Base-by-base conservation (phyloP, 92 coral and sea anemone species). In the Micromussa lordhowensis region DNA sequence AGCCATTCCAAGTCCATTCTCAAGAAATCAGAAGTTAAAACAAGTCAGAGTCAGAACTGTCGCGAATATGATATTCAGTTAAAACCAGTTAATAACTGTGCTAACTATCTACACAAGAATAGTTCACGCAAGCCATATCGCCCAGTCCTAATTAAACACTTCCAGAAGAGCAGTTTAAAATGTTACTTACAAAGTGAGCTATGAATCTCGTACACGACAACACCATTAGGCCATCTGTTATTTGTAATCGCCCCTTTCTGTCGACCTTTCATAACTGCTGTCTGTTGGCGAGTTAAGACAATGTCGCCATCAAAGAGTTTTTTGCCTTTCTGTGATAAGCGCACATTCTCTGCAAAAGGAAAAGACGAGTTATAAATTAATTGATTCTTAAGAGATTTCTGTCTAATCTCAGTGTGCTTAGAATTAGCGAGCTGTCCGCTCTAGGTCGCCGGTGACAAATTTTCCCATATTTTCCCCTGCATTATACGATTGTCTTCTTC, bases 221-320 rank as follows among this genome's bases (percentile, higher is more conserved):
- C 71, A 4, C 83, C 83, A 61, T 80, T 59, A 6, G 83, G 83
- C 83, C 83, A 80, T 80, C 83, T 80, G 11, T 6, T 80, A 4
- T 58, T 58, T 14, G 29, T 59, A 4, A 80, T 80, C 10, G 83
- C 58, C 9, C 72, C 83, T 80, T 29, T 79, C 49, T 34, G 17
- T 11, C 3, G 32, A 26, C 72, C 83, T 0, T 59, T 36, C 0
- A 79, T 8, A 30, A 26, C 71, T 29, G 21, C 51, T 58, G 3
- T 32, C 22, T 80, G 83, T 18, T 58, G 19, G 1, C 19, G 0
- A 34, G 53, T 58, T 18, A 80, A 57, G 24, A 26, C 59, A 30
- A 80, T 80, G 68, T 80, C 83, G 18, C 83, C 83, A 5, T 48
- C 83, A 10, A 31, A 11, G 21, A 80, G 71, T 4, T 38, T 32